Conservation (phyloP, 2,113 vertebrate species). For the Takifugu bimaculatus region DNA sequence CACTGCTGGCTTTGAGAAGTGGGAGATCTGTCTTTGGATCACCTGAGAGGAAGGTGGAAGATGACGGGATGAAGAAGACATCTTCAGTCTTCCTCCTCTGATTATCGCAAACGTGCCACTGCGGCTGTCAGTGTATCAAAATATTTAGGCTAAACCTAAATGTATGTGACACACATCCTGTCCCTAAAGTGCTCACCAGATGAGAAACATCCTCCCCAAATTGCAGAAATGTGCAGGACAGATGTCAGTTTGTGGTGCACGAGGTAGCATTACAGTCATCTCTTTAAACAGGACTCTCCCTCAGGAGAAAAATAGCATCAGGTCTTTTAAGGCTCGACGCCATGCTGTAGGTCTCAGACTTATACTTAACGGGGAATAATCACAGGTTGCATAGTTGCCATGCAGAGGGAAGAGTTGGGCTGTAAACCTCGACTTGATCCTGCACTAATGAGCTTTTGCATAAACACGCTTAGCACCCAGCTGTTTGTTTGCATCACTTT, state of each 20-base stretch:
- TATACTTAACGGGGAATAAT: slow-evolving; percentile 52
- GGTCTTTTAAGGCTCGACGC: slow-evolving; percentile 31
- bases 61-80: slow-evolving; percentile 12
- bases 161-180: not conserved
- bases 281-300: slow-evolving; percentile 35
- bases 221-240: slow-evolving; percentile 73
- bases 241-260: slow-evolving; percentile 67
- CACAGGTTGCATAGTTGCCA: slow-evolving; percentile 47
- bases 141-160: slow-evolving; percentile 39
- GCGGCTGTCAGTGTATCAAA: slow-evolving; percentile 9
- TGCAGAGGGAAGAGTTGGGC: slow-evolving; percentile 21
- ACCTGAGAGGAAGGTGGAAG: slow-evolving; percentile 10
- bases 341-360: slow-evolving; percentile 43
- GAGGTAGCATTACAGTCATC: slow-evolving; percentile 33
- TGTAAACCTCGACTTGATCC: slow-evolving; percentile 39
- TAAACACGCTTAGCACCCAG: slow-evolving; percentile 25
- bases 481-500: slow-evolving; percentile 32
- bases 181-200: slow-evolving; percentile 32
- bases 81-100: slow-evolving; percentile 3
- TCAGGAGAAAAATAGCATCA: slow-evolving; percentile 43
- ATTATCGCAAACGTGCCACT: not conserved
- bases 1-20: slow-evolving; percentile 38
- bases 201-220: slow-evolving; percentile 51
- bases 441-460: slow-evolving; percentile 44
- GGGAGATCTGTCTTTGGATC: slow-evolving; percentile 20